Evolutionary conservation across 1,140 invertebrate species (phyloP), one percentile per base, ranked within the genome.

Genomic region (Drosophila hydei): DNA sequence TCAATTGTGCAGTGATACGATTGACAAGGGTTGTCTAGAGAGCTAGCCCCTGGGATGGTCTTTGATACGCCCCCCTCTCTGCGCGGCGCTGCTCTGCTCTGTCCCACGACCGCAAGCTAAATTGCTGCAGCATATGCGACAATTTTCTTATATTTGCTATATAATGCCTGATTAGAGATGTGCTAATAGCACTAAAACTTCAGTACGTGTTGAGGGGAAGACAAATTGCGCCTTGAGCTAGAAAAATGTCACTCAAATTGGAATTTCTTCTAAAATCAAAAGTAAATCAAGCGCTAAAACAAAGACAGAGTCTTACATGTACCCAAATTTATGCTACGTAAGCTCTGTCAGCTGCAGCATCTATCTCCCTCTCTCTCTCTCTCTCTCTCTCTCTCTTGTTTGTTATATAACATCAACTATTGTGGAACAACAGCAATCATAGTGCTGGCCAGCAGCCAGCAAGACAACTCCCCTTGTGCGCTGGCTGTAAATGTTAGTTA

Each of bases 61-160:
- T 19, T 12, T 43, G 54, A 43, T 50, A 75, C 61, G 73, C 43
- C 23, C 23, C n/a, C 4, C 4, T 27, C 43, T 21, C n/a, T 38
- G 11, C 30, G 6, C 30, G 0, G n/a, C 6, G 4, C 38, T 11
- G 30, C 9, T 33, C 30, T 11, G 9, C 2, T 4, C 4, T 23
- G 5, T 33, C 30, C 11, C 4, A 12, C 67, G 68, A 83, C 83
- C 79, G 45, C 83, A 81, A 71, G 54, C 64, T 67, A 83, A 88
- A 88, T 89, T 88, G 83, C 79, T 76, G 65, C 60, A 72, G 65
- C 84, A 88, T 88, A 88, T 88, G 84, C 58, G 84, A 84, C 68
- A 73, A 89, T 88, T 88, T 87, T 63, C 21, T 42, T 58, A 72
- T 64, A 74, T 63, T 75, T 69, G 45, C 52, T 33, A 40, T 36